These are phyloP conservation scores for Tiphia femorata DNA, from an alignment of 2,888 invertebrate species.

Conservation along the genomic window DNA sequence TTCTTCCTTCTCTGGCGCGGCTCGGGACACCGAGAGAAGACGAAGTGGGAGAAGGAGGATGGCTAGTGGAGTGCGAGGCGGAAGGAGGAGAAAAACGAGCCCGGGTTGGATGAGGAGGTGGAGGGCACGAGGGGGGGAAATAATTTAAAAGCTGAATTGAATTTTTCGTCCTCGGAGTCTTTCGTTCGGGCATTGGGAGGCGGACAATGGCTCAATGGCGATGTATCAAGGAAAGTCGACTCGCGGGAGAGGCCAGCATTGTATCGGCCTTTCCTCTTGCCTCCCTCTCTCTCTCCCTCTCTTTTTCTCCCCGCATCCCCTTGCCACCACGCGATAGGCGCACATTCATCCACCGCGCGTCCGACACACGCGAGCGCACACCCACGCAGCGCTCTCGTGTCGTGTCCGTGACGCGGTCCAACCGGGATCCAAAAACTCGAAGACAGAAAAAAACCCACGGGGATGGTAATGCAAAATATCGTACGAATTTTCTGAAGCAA, in stretches of 20 bases:
- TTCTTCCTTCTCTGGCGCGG: slow-evolving; percentile 3
- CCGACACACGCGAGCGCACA: slow-evolving; percentile 3
- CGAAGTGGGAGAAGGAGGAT: slow-evolving; percentile 28
- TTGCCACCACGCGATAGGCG: slow-evolving; percentile 11
- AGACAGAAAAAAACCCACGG: too few species aligned
- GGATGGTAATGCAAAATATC: too few species aligned
- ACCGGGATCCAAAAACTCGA: too few species aligned
- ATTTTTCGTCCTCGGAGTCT: slow-evolving; percentile 68
- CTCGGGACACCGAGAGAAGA: slow-evolving; percentile 9
- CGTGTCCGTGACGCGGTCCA: too few species aligned
- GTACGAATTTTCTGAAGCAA: too few species aligned
- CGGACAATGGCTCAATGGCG: slow-evolving; percentile 69
- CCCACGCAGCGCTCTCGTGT: too few species aligned
- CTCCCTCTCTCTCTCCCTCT: slow-evolving; percentile 28
- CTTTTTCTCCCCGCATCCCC: slow-evolving; percentile 23
- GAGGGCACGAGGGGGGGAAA: slow-evolving; percentile 53
- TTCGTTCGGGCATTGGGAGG: slow-evolving; percentile 68
- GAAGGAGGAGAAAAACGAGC: neutral
- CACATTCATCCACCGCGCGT: slow-evolving; percentile 20
- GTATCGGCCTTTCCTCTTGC: slow-evolving; percentile 66
- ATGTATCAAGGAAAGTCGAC: slow-evolving; percentile 70
- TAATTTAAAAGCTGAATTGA: slow-evolving; percentile 70
- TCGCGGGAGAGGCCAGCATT: slow-evolving; percentile 67
- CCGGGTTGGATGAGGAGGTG: slow-evolving; percentile 1
- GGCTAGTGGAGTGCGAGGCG: neutral